Percentiles rank a stretch among this genome's conserved stretches.
phyloP scores from a whole-genome alignment of 2,113 vertebrate genomes.

The Neotoma lepida region DNA sequence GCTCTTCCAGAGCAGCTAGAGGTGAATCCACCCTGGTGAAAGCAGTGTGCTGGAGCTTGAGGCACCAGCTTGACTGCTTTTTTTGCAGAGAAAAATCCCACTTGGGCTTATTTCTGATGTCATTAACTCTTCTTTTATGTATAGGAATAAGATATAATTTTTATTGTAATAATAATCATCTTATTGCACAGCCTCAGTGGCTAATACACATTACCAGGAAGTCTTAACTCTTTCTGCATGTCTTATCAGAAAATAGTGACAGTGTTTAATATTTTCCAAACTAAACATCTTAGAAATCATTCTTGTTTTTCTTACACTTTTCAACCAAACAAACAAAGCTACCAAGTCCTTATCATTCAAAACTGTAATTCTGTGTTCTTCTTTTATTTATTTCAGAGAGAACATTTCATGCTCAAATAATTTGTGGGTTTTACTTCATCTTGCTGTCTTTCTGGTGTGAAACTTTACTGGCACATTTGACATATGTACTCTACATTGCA shows the following conservation, averaged over 20 bases:
- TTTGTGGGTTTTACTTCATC: neutral
- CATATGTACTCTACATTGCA: neutral
- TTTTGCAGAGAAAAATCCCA: neutral
- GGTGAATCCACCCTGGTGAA: neutral
- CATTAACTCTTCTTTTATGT: neutral
- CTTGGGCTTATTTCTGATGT: neutral
- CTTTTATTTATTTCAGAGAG: neutral
- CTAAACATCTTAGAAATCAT: neutral
- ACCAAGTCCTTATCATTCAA: conserved; percentile 10
- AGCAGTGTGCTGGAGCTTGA: neutral
- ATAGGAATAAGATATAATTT: neutral
- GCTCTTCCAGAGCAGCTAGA: no score
- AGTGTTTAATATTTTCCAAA: neutral
- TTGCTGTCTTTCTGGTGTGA: neutral
- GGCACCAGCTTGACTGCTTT: neutral
- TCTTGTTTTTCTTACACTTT: neutral
- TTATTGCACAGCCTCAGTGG: neutral
- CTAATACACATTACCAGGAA: neutral
- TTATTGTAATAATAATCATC: neutral
- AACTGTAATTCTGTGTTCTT: neutral
- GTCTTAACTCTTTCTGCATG: neutral
- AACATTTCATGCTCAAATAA: conserved; percentile 21
- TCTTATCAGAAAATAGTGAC: neutral
- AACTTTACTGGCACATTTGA: neutral
- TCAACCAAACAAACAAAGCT: neutral